Base-by-base conservation (phyloP, 2,888 invertebrate species). In the Coecobrya sp. region DNA sequence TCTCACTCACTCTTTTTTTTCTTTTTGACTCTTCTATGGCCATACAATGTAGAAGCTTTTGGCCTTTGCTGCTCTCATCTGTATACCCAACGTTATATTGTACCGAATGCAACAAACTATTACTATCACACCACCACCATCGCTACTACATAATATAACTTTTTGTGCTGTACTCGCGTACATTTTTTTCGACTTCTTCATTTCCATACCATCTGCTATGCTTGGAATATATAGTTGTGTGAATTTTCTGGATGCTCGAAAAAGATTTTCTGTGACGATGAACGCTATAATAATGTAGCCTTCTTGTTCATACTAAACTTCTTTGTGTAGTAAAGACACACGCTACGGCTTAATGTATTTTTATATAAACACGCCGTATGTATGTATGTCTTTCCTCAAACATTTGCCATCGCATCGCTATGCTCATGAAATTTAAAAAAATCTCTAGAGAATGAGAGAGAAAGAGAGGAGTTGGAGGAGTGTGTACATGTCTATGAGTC, bases 351-450 rank as follows among this genome's bases (percentile, higher is more conserved):
- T 42, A 45, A 7, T 16, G 79, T 79, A 79, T 79, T 81, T 55
- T 19, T 81, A 19, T 30, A n/a, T 45, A 76, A 76, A 76, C 13
- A 76, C 65, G 16, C 16, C 27, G 76, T 25, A 36, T 42, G 65
- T 13, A 30, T 68, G 65, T 30, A 45, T 36, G 45, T 22, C 81
- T 49, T 42, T 79, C 62, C 87, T 76, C 30, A 52, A 79, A 79
- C 36, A 45, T 73, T 55, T 45, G 55, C 82, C 62, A 86, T 52
- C 30, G 49, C 49, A 70, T 68, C 86, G 19, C 27, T 68, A 73
- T 36, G 73, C 73, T 90, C 79, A 62, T 84, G 84, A 85, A 89
- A 89, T 81, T n/a, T 82, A 82, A 89, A 90, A 82, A 90, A 86
- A 90, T 86, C 85, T 90, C 85, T 73, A 86, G 62, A 76, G 59